Evolutionary conservation across 2,797 vertebrate genomes (phyloP).

Genomic region (Clarias platycephalus): DNA sequence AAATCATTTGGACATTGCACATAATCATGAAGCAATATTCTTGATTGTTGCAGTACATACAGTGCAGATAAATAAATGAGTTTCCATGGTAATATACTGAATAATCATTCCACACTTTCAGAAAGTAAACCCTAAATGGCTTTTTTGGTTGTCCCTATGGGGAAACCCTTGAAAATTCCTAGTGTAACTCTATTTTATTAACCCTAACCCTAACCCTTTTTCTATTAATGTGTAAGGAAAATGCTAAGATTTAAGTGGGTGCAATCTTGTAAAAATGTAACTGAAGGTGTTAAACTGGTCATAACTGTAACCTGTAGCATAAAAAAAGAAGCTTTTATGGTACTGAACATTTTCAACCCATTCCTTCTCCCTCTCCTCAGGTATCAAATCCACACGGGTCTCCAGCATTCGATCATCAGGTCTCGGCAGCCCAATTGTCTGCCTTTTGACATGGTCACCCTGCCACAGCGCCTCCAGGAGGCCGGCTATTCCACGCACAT

Average conservation of each 20-base stretch:
- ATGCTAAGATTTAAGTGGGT: not conserved
- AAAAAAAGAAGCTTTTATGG: not conserved
- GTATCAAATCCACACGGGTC: constrained; percentile 97
- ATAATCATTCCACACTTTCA: not conserved
- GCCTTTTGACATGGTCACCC: constrained; percentile 87
- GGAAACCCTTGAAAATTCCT: not conserved
- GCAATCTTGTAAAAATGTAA: not conserved
- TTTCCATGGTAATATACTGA: not conserved
- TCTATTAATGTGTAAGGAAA: not conserved
- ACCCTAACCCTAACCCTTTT: not conserved
- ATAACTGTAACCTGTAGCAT: not conserved
- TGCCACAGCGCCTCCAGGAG: constrained; percentile 92
- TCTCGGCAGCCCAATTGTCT: constrained; percentile 95
- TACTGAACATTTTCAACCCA: not conserved
- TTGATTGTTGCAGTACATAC: not conserved
- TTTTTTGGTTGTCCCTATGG: not conserved
- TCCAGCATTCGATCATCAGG: constrained; percentile 97
- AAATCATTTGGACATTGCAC: not conserved
- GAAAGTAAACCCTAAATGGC: not conserved
- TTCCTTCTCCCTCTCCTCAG: constrained; percentile 63
- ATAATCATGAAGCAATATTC: not conserved
- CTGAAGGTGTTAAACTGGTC: not conserved
- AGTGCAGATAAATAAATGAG: no score
- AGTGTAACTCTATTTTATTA: not conserved
- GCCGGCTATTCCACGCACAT: constrained; percentile 95